phyloP scores from a whole-genome alignment of 1,140 invertebrate species.

The Listronotus bonariensis region DNA sequence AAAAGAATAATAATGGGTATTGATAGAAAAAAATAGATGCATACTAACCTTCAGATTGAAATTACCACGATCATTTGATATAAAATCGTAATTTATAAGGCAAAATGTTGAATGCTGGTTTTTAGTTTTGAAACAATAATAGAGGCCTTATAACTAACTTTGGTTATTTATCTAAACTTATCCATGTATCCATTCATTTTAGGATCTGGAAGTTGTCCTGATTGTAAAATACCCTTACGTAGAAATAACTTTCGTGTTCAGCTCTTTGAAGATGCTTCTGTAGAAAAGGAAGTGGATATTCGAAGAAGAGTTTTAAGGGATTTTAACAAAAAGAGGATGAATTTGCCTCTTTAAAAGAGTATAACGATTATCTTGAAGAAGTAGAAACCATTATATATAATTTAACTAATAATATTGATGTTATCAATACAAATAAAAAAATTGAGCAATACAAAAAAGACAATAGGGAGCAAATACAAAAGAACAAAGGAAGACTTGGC shows the following conservation, averaged over 20 bases:
- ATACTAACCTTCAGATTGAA: too few relatives aligned
- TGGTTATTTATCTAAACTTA: background rate
- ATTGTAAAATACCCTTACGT: conserved; percentile 85
- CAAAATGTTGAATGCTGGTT: too few relatives aligned
- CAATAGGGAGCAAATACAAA: conserved; percentile 88
- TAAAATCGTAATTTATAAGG: too few relatives aligned
- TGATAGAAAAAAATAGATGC: too few relatives aligned
- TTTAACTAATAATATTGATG: conserved; percentile 87
- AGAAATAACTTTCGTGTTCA: conserved; percentile 92
- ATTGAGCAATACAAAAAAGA: conserved; percentile 95
- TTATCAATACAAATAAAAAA: conserved; percentile 85
- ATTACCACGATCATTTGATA: too few relatives aligned
- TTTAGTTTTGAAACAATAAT: too few relatives aligned
- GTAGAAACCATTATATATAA: conserved; percentile 92
- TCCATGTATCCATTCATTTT: conserved; percentile 42
- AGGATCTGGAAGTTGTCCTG: conserved; percentile 91
- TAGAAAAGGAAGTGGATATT: conserved; percentile 98
- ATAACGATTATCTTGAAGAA: conserved; percentile 93
- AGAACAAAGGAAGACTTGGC: conserved; percentile 78
- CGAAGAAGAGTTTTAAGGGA: conserved; percentile 86
- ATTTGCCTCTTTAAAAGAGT: conserved; percentile 79
- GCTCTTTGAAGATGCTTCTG: conserved; percentile 92
- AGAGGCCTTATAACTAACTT: background rate
- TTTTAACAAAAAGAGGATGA: conserved; percentile 91
- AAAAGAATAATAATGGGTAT: too few relatives aligned